A percentile compares a stretch with the other conserved stretches of the same genome.
phyloP scores from a whole-genome alignment of 2,113 vertebrate species.

The Ascaphus truei region DNA sequence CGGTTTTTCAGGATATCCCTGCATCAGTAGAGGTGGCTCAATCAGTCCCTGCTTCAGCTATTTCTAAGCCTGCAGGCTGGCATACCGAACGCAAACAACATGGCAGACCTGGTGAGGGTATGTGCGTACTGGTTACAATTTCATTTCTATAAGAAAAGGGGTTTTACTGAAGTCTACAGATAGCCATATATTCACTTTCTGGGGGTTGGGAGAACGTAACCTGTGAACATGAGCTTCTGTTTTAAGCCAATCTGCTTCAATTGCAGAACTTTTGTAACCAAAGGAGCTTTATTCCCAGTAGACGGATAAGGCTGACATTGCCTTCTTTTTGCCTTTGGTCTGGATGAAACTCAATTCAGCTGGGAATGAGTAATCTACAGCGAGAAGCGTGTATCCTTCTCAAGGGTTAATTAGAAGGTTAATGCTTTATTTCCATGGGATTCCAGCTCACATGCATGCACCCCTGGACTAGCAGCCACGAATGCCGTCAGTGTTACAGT shows the following conservation, averaged over 20 bases:
- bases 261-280: background rate
- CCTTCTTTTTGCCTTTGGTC: background rate
- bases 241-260: background rate
- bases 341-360: background rate
- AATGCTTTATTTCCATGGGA: background rate
- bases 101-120: too few relatives aligned
- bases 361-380: conserved; percentile 1
- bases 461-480: background rate
- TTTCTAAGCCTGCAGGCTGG: too few relatives aligned
- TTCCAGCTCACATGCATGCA: background rate
- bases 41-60: too few relatives aligned
- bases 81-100: too few relatives aligned
- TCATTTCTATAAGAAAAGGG: too few relatives aligned
- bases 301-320: background rate
- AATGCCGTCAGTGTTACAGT: background rate
- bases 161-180: too few relatives aligned
- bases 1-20: too few relatives aligned
- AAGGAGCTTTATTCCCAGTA: conserved; percentile 7
- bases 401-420: background rate
- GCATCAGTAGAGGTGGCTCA: too few relatives aligned
- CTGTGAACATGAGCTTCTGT: too few relatives aligned
- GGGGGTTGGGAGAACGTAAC: too few relatives aligned
- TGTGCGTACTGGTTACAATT: too few relatives aligned
- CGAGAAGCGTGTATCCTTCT: conserved; percentile 2
- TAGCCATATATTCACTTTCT: too few relatives aligned